Evolutionary conservation across 2,797 vertebrate genomes (phyloP), one percentile per base, ranked within the genome.

Genomic region (Poeciliopsis infans): DNA sequence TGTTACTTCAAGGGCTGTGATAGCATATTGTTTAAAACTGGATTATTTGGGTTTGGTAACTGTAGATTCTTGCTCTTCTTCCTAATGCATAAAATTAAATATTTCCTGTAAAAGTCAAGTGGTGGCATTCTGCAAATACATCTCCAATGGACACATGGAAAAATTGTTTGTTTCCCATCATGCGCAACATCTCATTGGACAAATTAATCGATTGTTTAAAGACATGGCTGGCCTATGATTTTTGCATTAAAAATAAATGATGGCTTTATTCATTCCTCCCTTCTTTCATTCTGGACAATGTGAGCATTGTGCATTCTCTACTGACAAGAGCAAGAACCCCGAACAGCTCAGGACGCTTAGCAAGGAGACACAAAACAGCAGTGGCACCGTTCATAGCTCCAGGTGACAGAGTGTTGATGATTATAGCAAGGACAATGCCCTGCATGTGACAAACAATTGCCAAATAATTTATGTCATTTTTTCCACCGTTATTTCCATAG

Each of bases 391-490:
- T 97, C 95, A 95, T 96, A 96, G 95, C 96, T 96, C 96, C 96
- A 96, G 95, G 96, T 98, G 97, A 97, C 97, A 97, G 95, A 96
- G 95, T 95, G 96, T 96, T 97, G 96, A 96, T 96, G 97, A 97
- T 97, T 97, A 97, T 97, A 97, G 97, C 97, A 96, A 97, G 97
- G 97, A 97, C 96, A 97, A 97, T 97, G 96, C 96, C 97, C 96
- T 94, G 95, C 96, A 95, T 97, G 96, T 97, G 97, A 98, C 97
- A 98, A 97, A 96, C 95, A 93, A 96, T 97, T 97, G 97, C 96
- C 97, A 97, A 98, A 98, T 97, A 97, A 98, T 96, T 97, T 96
- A 97, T 98, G 97, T 98, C 97, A 97, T 97, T 96, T 97, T 97
- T 97, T 97, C 95, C 95, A 94, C 95, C 93, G 95, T 97, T 97